Conservation (phyloP, 2,113 vertebrate genomes). For the Genyomyrus donnyi region DNA sequence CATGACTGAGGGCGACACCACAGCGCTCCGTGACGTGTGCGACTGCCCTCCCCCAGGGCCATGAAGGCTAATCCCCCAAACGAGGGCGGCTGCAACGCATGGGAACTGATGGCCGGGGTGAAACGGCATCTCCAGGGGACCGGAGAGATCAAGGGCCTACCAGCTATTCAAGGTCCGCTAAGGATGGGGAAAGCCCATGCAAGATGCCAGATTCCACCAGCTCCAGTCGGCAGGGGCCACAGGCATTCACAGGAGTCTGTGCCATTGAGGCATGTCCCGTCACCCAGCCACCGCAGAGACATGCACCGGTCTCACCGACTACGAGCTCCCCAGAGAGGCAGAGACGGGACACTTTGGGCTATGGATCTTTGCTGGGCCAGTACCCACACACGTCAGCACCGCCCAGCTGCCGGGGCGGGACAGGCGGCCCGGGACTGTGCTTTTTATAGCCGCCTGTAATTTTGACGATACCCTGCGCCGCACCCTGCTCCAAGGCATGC, state of each 20-base stretch:
- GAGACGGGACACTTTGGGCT: neutral
- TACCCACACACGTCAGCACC: neutral
- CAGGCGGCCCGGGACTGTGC: neutral
- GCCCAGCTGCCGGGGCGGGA: neutral
- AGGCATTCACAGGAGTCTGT: neutral
- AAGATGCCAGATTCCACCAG: constrained; percentile 20
- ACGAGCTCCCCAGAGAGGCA: neutral
- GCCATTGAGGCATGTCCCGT: constrained; percentile 35
- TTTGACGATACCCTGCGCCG: neutral
- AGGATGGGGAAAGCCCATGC: constrained; percentile 10
- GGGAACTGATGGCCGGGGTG: constrained; percentile 61
- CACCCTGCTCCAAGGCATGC: constrained; percentile 5
- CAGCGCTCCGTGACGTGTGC: constrained; percentile 41
- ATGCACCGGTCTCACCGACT: constrained; percentile 41
- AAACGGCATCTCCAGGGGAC: constrained; percentile 45
- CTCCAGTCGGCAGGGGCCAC: neutral
- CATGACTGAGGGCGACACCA: constrained; percentile 45
- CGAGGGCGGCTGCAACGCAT: constrained; percentile 54
- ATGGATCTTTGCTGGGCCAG: neutral
- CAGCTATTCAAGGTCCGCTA: neutral
- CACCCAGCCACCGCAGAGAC: constrained; percentile 32
- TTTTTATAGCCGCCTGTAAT: constrained; percentile 17
- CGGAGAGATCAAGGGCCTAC: neutral
- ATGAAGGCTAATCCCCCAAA: constrained; percentile 43
- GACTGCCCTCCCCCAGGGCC: constrained; percentile 46